A percentile compares a stretch with the other conserved stretches of the same genome.
Evolutionary conservation across 2,797 vertebrate species (phyloP).

Genomic region (Gorsachius magnificus): DNA sequence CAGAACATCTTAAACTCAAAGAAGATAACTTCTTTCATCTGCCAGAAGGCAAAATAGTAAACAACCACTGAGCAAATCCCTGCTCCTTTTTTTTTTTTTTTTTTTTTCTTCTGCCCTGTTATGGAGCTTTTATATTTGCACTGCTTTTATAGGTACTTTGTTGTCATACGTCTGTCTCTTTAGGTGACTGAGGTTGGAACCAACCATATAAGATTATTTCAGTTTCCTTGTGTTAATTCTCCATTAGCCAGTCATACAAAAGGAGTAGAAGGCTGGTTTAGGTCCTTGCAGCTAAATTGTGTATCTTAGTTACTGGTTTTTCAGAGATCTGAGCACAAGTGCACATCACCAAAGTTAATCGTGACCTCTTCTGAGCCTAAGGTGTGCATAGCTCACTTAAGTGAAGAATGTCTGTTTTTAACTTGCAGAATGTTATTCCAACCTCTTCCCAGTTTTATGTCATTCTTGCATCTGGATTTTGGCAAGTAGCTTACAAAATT

Average conservation of each 20-base stretch:
- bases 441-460: not conserved
- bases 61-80: conserved; percentile 80
- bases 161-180: not conserved
- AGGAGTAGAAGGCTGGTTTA: not conserved
- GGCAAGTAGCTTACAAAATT: not conserved
- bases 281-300: not conserved
- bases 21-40: conserved; percentile 89
- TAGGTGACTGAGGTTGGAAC: not conserved
- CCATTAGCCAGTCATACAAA: not conserved
- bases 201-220: not conserved
- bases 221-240: not conserved
- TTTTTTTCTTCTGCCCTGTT: not conserved
- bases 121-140: conserved; percentile 8
- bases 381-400: not conserved
- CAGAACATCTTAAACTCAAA: conserved; percentile 88
- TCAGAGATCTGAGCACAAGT: not conserved
- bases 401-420: not conserved
- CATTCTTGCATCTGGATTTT: not conserved
- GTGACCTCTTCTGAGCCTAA: not conserved
- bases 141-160: not conserved
- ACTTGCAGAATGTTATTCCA: not conserved
- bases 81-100: not conserved
- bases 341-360: not conserved
- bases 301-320: not conserved
- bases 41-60: conserved; percentile 78